Percentiles rank a stretch among this genome's conserved stretches.
phyloP scores from a whole-genome alignment of 1,140 invertebrate genomes.

The Drosophila nigrodunni region DNA sequence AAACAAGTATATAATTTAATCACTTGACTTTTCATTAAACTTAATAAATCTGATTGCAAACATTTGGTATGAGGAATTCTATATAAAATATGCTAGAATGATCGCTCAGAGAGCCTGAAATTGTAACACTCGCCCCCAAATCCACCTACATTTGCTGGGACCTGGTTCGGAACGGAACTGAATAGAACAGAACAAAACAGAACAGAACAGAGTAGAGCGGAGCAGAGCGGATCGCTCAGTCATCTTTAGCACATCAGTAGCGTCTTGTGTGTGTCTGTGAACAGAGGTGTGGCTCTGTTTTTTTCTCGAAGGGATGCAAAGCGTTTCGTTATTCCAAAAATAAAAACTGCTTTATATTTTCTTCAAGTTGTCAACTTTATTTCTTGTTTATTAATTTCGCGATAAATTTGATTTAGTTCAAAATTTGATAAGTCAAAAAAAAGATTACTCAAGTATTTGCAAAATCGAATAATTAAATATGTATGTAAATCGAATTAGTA shows the following conservation, averaged over 20 bases:
- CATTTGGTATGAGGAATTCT: background rate
- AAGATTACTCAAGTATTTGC: too few species aligned
- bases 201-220: background rate
- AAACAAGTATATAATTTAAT: background rate
- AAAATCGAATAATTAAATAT: too few species aligned
- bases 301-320: too few species aligned
- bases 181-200: background rate
- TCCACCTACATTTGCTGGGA: slow-evolving; percentile 22
- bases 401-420: too few species aligned
- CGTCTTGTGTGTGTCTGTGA: too few species aligned
- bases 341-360: too few species aligned
- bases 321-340: too few species aligned
- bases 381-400: too few species aligned
- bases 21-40: background rate
- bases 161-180: slow-evolving; percentile 2
- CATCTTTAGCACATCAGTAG: slow-evolving; percentile 5
- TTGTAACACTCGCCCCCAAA: background rate
- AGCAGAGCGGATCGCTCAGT: slow-evolving; percentile 8
- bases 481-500: too few species aligned
- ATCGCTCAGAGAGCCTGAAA: background rate
- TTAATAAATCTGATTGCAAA: background rate
- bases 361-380: too few species aligned
- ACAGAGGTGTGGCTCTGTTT: too few species aligned
- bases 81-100: background rate
- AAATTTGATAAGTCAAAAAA: too few species aligned